These are phyloP conservation scores for Aeoliscus strigatus DNA, from an alignment of 2,797 vertebrate species.

Conservation along the genomic window DNA sequence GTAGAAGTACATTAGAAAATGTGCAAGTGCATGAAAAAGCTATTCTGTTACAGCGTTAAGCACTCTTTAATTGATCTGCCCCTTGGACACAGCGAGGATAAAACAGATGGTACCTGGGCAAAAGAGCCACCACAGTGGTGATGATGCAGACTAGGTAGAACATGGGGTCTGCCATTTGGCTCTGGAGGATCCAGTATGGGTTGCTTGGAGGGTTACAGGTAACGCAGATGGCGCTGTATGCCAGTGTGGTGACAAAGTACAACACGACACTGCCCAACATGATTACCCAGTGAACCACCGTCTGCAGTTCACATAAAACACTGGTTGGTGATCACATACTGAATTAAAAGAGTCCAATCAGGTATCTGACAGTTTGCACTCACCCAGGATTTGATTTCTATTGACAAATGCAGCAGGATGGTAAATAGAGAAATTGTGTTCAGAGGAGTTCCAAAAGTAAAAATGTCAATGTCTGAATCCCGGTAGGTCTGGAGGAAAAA, in stretches of 20 bases:
- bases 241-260: slow-evolving; percentile 77
- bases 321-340: not conserved
- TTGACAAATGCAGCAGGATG: slow-evolving; percentile 89
- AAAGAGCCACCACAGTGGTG: slow-evolving; percentile 80
- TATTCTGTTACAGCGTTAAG: not conserved
- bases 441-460: slow-evolving; percentile 87
- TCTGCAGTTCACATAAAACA: slow-evolving; percentile 66
- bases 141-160: slow-evolving; percentile 88
- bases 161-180: slow-evolving; percentile 80
- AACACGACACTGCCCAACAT: slow-evolving; percentile 80
- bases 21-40: slow-evolving; percentile 1
- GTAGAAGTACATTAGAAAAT: not conserved
- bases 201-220: slow-evolving; percentile 83
- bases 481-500: slow-evolving; percentile 74
- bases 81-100: not conserved
- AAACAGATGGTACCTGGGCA: slow-evolving; percentile 81
- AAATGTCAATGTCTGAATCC: slow-evolving; percentile 83
- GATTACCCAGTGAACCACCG: slow-evolving; percentile 74
- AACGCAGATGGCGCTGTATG: slow-evolving; percentile 80
- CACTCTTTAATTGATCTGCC: slow-evolving; percentile 1
- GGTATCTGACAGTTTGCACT: slow-evolving; percentile 40
- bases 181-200: slow-evolving; percentile 86
- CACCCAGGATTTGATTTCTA: slow-evolving; percentile 95
- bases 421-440: slow-evolving; percentile 87
- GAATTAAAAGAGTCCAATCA: slow-evolving; percentile 2